phyloP scores from a whole-genome alignment of 1,140 invertebrate species.

The Medauroidea extradentata region DNA sequence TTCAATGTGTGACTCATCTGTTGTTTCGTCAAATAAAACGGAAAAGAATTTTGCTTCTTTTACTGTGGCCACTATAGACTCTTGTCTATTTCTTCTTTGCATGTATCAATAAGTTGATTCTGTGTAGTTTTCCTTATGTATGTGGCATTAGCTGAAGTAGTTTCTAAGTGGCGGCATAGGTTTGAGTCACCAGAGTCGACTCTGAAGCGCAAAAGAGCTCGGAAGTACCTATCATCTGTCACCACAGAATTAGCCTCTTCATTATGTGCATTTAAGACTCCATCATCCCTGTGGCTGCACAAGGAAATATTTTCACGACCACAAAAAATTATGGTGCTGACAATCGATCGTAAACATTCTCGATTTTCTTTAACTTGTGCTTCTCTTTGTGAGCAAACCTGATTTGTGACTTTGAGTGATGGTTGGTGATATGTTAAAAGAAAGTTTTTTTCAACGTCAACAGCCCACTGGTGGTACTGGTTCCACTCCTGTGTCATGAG shows the following conservation, averaged over 20 bases:
- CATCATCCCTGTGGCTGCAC: slow-evolving; percentile 28
- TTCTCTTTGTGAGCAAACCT: slow-evolving; percentile 6
- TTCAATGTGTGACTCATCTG: slow-evolving; percentile 27
- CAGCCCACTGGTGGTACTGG: no score
- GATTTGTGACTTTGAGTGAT: slow-evolving; percentile 12
- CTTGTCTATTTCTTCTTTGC: slow-evolving; percentile 26
- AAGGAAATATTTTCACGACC: slow-evolving; percentile 30
- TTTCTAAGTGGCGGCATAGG: slow-evolving; percentile 29
- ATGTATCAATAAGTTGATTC: slow-evolving; percentile 31
- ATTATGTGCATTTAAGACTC: slow-evolving; percentile 1
- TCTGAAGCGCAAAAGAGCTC: slow-evolving; percentile 25
- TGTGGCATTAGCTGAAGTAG: slow-evolving; percentile 20
- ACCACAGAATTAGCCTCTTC: neutral
- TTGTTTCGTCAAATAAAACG: slow-evolving; percentile 35
- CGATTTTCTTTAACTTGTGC: slow-evolving; percentile 28
- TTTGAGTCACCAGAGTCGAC: slow-evolving; percentile 24
- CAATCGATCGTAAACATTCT: slow-evolving; percentile 22
- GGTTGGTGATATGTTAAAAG: slow-evolving; percentile 14
- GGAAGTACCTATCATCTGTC: slow-evolving; percentile 31
- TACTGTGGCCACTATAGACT: slow-evolving; percentile 23
- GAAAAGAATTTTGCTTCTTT: slow-evolving; percentile 21
- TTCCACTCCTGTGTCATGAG: no score
- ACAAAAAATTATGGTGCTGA: slow-evolving; percentile 27
- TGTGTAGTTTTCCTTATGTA: slow-evolving; percentile 34
- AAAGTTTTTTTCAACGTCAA: slow-evolving; percentile 24